phyloP scores from a whole-genome alignment of 2,797 vertebrate species.

The Betta splendens region DNA sequence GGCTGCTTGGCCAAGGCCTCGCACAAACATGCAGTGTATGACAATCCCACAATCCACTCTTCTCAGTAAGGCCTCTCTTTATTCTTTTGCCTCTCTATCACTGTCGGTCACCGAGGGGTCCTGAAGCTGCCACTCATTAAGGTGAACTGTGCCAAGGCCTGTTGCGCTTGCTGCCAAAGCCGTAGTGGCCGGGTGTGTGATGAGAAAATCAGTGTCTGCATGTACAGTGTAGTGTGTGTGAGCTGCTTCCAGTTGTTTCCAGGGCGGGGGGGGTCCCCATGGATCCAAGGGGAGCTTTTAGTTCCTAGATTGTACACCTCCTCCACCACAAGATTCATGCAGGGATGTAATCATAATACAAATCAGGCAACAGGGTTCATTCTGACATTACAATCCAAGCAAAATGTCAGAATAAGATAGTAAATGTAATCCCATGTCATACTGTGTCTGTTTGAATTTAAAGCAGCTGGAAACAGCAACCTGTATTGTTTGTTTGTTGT shows the following conservation, averaged over 20 bases:
- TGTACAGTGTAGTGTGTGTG: conserved; percentile 40
- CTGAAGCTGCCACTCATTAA: conserved; percentile 77
- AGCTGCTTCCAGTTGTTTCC: conserved; percentile 53
- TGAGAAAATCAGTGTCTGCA: conserved; percentile 39
- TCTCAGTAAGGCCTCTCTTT: conserved; percentile 52
- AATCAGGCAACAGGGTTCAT: too few relatives aligned
- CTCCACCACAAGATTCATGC: too few relatives aligned
- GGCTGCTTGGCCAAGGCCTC: conserved; percentile 59
- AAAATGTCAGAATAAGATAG: too few relatives aligned
- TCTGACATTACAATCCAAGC: too few relatives aligned
- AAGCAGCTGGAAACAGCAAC: too few relatives aligned
- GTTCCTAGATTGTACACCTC: not conserved
- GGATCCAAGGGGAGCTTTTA: conserved; percentile 7
- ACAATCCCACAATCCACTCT: conserved; percentile 59
- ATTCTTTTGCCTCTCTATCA: conserved; percentile 28
- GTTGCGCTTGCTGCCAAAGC: conserved; percentile 66
- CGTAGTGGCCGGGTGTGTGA: conserved; percentile 60
- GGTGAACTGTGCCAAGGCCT: conserved; percentile 78
- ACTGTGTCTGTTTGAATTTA: too few relatives aligned
- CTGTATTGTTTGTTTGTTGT: too few relatives aligned
- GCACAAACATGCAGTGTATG: conserved; percentile 49
- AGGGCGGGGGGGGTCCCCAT: conserved; percentile 14
- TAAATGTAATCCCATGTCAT: too few relatives aligned
- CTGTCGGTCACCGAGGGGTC: conserved; percentile 51
- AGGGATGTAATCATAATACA: too few relatives aligned